Percentiles rank a stretch among this genome's conserved stretches.
These are phyloP conservation scores for Saccostrea echinata DNA, from an alignment of 1,140 invertebrate genomes.

Conservation along the genomic window DNA sequence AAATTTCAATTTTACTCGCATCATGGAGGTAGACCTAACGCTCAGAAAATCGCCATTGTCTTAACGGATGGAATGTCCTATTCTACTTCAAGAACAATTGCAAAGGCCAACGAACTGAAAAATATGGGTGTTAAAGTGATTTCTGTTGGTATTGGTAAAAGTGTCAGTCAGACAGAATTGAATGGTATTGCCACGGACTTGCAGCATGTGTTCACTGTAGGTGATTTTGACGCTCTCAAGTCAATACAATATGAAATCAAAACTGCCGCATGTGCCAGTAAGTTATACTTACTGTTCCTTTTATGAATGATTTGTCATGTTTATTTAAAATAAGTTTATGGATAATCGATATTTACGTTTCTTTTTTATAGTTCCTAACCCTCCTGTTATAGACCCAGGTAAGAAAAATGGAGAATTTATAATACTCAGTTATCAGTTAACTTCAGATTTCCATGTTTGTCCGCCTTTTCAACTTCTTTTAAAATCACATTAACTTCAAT, in stretches of 20 bases:
- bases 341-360: background rate
- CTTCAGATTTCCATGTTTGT: too few relatives aligned
- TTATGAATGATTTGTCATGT: background rate
- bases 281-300: background rate
- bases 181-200: slow-evolving; percentile 57
- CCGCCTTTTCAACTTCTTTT: too few relatives aligned
- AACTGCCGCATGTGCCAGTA: slow-evolving; percentile 57
- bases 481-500: too few relatives aligned
- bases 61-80: slow-evolving; percentile 64
- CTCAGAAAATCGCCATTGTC: slow-evolving; percentile 57
- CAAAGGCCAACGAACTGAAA: slow-evolving; percentile 54
- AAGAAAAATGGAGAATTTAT: background rate
- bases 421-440: too few relatives aligned
- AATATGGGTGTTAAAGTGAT: slow-evolving; percentile 52
- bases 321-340: background rate
- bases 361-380: slow-evolving; percentile 36
- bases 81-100: slow-evolving; percentile 52
- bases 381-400: slow-evolving; percentile 47
- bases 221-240: slow-evolving; percentile 61
- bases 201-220: slow-evolving; percentile 58
- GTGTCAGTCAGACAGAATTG: slow-evolving; percentile 55
- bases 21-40: slow-evolving; percentile 59
- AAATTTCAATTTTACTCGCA: slow-evolving; percentile 55
- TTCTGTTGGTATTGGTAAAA: slow-evolving; percentile 61
- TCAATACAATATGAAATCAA: slow-evolving; percentile 56